Evolutionary conservation across 1,140 invertebrate species (phyloP), one percentile per base, ranked within the genome.

Genomic region (Brachionus plicatilis): DNA sequence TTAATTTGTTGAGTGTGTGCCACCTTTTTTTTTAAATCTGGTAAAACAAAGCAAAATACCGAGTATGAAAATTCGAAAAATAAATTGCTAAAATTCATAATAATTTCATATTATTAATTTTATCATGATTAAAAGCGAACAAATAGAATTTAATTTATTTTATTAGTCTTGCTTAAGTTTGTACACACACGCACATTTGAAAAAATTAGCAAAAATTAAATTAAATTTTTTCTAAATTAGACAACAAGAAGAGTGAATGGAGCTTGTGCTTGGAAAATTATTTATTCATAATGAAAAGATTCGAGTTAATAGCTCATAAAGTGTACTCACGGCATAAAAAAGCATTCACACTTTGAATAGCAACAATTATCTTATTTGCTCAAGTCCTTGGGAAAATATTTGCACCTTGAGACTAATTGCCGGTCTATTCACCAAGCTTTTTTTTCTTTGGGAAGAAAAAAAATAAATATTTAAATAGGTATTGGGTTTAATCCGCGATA

Each of bases 21-120:
- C 17, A 53, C 47, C 17, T 60, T 60, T 60, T 47, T 20, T 1
- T 0, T 24, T 4, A 17, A 68, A 68, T 14, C 11, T 68, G 9
- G 14, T 6, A 68, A 68, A 68, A 68, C 27, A 56, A 56, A 56
- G 17, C 14, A n/a, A 68, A 68, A 68, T 27, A 68, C 14, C 14
- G 29, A 68, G 33, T 33, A 33, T 33, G 45, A 68, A 68, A 33
- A 37, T 68, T 29, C 37, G 12, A 20, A 68, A 37, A 68, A 37
- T 33, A 68, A 68, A 37, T 56, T 56, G 14, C 17, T 56, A 56
- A 24, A 68, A 68, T 68, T 68, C 65, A 68, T 68, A 68, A 68
- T 68, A 68, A 68, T 68, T 68, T 33, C 24, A 68, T 29, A 68
- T 68, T 68, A 68, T 68, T 68, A 68, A 68, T 68, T 68, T 68